Evolutionary conservation across 2,888 invertebrate genomes (phyloP).

Genomic region (Drosophila pseudotalamancana): DNA sequence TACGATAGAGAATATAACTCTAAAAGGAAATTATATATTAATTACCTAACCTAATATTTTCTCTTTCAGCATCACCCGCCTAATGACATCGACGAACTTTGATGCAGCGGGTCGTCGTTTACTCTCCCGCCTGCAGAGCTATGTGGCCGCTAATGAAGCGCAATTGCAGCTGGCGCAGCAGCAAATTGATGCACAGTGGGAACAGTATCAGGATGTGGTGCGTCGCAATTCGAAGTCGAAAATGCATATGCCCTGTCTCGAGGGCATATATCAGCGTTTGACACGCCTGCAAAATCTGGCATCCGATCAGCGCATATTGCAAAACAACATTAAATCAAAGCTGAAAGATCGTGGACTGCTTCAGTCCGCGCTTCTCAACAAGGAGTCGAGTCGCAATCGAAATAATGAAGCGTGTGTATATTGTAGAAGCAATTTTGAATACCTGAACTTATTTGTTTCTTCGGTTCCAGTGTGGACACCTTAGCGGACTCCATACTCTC

Average conservation of each 20-base stretch:
- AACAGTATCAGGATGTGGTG: slow-evolving; percentile 86
- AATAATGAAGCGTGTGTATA: slow-evolving; percentile 59
- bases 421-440: slow-evolving; percentile 14
- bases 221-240: slow-evolving; percentile 83
- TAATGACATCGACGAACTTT: slow-evolving; percentile 71
- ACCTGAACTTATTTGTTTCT: neutral
- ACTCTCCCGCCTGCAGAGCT: slow-evolving; percentile 88
- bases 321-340: slow-evolving; percentile 83
- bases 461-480: slow-evolving; percentile 74
- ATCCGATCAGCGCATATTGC: slow-evolving; percentile 86
- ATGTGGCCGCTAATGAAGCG: slow-evolving; percentile 89
- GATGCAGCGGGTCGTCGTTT: slow-evolving; percentile 85
- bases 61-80: slow-evolving; percentile 74
- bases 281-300: slow-evolving; percentile 89
- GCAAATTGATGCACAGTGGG: slow-evolving; percentile 91
- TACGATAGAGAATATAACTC: slow-evolving; percentile 27
- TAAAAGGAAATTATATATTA: neutral
- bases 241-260: slow-evolving; percentile 87
- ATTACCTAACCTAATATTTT: too few relatives aligned
- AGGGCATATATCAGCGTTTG: slow-evolving; percentile 91
- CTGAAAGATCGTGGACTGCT: slow-evolving; percentile 78
- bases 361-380: slow-evolving; percentile 43
- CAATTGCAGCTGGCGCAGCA: slow-evolving; percentile 90
- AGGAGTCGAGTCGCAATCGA: slow-evolving; percentile 52
- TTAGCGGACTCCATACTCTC: slow-evolving; percentile 83